phyloP scores from a whole-genome alignment of 1,140 invertebrate genomes.

The Pinna nobilis region DNA sequence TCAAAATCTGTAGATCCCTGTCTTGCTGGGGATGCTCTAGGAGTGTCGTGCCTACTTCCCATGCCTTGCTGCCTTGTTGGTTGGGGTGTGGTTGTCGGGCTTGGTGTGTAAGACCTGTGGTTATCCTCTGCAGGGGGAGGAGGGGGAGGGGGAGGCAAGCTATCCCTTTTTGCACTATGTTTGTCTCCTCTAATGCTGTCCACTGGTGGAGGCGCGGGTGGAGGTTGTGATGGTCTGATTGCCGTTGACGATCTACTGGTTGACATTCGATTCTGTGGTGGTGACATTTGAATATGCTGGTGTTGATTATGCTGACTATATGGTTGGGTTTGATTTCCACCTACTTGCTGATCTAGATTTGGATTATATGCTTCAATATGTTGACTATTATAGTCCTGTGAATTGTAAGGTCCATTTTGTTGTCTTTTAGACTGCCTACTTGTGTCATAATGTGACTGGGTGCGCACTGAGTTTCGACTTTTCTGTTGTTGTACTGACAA shows the following conservation, averaged over 20 bases:
- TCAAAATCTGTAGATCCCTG: slow-evolving; percentile 55
- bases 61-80: slow-evolving; percentile 85
- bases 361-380: background rate
- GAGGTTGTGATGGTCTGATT: slow-evolving; percentile 72
- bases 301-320: background rate
- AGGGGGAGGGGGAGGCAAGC: slow-evolving; percentile 91
- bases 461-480: background rate
- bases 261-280: background rate
- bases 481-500: background rate
- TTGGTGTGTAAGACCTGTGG: slow-evolving; percentile 41
- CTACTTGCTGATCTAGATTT: background rate
- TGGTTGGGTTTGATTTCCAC: background rate
- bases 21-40: slow-evolving; percentile 37
- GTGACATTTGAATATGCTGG: slow-evolving; percentile 7
- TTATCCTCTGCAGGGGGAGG: slow-evolving; percentile 78
- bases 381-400: slow-evolving; percentile 1
- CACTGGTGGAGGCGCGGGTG: slow-evolving; percentile 76
- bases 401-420: slow-evolving; percentile 33
- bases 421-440: slow-evolving; percentile 8
- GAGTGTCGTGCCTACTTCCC: slow-evolving; percentile 77
- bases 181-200: slow-evolving; percentile 74
- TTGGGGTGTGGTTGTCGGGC: slow-evolving; percentile 79
- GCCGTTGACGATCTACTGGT: slow-evolving; percentile 20
- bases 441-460: background rate
- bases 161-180: slow-evolving; percentile 78